A percentile compares a stretch with the other conserved stretches of the same genome.
phyloP scores from a whole-genome alignment of 2,113 vertebrate species.

The Trematomus loennbergii region DNA sequence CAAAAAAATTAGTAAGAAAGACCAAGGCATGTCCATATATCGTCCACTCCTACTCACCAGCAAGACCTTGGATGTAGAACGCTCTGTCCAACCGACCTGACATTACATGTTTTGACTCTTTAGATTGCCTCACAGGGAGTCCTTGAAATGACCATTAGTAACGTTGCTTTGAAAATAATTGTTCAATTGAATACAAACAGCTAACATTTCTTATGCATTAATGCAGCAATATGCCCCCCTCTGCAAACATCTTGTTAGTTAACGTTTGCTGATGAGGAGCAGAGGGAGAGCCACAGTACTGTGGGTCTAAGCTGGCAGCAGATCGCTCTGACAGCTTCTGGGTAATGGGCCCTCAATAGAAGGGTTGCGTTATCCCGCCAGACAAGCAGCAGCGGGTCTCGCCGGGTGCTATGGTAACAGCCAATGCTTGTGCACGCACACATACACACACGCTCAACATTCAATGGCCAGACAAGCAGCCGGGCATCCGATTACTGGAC shows the following conservation, averaged over 20 bases:
- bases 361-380: conserved; percentile 58
- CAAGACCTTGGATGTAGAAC: not conserved
- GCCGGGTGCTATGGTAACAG: conserved; percentile 39
- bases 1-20: too few species aligned
- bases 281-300: not conserved
- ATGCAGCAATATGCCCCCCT: conserved; percentile 2
- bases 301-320: conserved; percentile 53
- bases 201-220: not conserved
- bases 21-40: too few species aligned
- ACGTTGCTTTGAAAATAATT: not conserved
- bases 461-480: conserved; percentile 37
- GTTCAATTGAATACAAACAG: conserved; percentile 17
- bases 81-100: not conserved
- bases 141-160: conserved; percentile 1
- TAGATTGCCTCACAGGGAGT: not conserved
- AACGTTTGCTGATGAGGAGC: not conserved
- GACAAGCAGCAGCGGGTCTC: conserved; percentile 48
- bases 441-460: conserved; percentile 1
- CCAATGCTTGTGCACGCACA: conserved; percentile 34
- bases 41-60: too few species aligned
- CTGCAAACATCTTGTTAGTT: conserved; percentile 27
- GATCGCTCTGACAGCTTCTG: conserved; percentile 60
- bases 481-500: conserved; percentile 41
- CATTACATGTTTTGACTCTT: not conserved
- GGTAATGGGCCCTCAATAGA: conserved; percentile 65